Evolutionary conservation across 2,113 vertebrate species (phyloP), one percentile per base, ranked within the genome.

Genomic region (Lucifuga dentata): DNA sequence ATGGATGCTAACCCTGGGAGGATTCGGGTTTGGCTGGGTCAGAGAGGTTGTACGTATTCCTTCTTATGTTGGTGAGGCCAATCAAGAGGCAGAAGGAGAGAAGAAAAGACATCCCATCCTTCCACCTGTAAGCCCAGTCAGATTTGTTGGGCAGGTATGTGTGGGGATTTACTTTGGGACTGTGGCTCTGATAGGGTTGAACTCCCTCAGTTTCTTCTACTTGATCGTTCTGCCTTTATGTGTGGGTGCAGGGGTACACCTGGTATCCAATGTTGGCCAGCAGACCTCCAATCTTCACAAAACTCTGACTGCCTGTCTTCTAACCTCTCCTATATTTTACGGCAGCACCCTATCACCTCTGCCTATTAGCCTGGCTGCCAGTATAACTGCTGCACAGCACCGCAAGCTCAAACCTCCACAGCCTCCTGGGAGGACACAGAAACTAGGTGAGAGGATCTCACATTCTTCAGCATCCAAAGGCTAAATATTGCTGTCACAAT

Each of bases 1-100:
- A 21, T 96, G 96, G 95, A 93, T 98, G 90, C 75, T 98, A 23
- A 96, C 95, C 1, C 68, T 97, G 49, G 95, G 95, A 0, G 95
- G 95, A 1, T 95, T 95, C 63, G 95, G 95, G 0, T 68, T 94
- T 1, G 95, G 94, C 8, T 98, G 95, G 96, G 84, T 93, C 45
- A 90, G 93, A 88, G 96, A 97, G 12, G 58, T 95, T 67, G 82
- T 94, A 88, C 93, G 94, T 59, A 92, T 98, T 23, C 95, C 94
- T 5, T 76, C 86, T 8, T 96, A 96, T 67, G 96, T 98, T n/a
- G 78, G 76, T 0, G 81, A 92, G 1, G 93, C 94, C 76, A 94
- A 94, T 64, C 72, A 60, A 56, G 73, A 81, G 8, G 48, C 53
- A 19, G 68, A 75, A 0, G 74, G 55, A 26, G 89, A 86, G 1